A percentile compares a stretch with the other conserved stretches of the same genome.
phyloP scores from a whole-genome alignment of 2,888 invertebrate genomes.

The Scaptomyza flava region DNA sequence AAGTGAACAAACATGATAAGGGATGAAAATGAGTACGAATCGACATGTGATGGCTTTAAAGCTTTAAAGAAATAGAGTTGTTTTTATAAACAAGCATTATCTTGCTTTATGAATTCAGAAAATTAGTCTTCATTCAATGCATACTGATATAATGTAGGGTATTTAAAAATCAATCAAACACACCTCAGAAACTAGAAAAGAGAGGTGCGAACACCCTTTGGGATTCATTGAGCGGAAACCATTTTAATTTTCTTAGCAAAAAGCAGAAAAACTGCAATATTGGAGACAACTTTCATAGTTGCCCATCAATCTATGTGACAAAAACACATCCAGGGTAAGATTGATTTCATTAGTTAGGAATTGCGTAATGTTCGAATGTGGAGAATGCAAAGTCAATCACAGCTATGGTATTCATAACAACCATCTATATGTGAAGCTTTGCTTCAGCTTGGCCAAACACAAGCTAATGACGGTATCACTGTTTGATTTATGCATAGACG shows the following conservation, averaged over 20 bases:
- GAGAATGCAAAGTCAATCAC: slow-evolving; percentile 20
- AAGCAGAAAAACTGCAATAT: slow-evolving; percentile 13
- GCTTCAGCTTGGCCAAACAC: neutral
- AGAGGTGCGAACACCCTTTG: neutral
- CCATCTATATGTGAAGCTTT: slow-evolving; percentile 9
- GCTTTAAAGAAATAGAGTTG: neutral
- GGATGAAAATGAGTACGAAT: neutral
- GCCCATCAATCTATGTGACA: slow-evolving; percentile 11
- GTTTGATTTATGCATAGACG: slow-evolving; percentile 60
- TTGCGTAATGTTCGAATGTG: slow-evolving; percentile 1
- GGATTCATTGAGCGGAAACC: slow-evolving; percentile 3
- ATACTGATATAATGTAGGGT: no score
- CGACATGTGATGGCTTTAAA: no score
- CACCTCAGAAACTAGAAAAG: neutral
- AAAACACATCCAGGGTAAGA: slow-evolving; percentile 8
- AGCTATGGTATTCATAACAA: slow-evolving; percentile 1
- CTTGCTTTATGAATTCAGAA: no score
- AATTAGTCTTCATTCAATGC: no score
- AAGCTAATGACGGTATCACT: slow-evolving; percentile 58
- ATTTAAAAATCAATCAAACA: no score
- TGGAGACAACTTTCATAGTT: slow-evolving; percentile 5
- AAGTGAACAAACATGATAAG: no score
- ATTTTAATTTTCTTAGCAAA: slow-evolving; percentile 37
- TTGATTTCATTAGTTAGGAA: slow-evolving; percentile 22
- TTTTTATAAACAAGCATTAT: neutral